These are phyloP conservation scores for Plutomurus gul DNA, from an alignment of 1,140 invertebrate species.

Conservation along the genomic window DNA sequence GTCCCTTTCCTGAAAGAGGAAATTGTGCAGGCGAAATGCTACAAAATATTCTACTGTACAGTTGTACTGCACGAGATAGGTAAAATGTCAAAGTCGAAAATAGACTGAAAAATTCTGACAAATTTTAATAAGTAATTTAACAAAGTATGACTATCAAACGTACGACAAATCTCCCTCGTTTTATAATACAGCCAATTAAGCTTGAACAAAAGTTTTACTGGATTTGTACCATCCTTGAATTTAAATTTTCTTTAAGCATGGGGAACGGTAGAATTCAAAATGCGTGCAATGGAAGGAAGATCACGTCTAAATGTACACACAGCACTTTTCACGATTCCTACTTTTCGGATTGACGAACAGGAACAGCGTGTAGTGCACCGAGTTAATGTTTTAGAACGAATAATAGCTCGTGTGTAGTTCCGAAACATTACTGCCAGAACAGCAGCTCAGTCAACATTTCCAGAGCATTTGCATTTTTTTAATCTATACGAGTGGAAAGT, in stretches of 20 bases:
- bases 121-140: not conserved
- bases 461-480: constrained; percentile 41
- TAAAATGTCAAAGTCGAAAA: not conserved
- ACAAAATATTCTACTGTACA: no score
- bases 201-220: not conserved
- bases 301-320: not conserved
- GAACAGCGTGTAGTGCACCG: not conserved
- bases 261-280: not conserved
- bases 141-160: not conserved
- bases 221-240: not conserved
- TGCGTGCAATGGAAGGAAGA: not conserved
- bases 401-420: constrained; percentile 28
- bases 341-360: not conserved
- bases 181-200: not conserved
- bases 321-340: not conserved
- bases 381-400: constrained; percentile 37
- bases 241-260: not conserved
- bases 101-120: not conserved
- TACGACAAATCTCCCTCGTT: not conserved
- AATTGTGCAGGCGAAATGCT: no score
- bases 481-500: constrained; percentile 45
- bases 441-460: not conserved
- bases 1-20: no score
- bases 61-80: no score
- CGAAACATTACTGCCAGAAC: not conserved